Conservation (phyloP, 2,888 invertebrate genomes). For the Lasioglossum oenotherae region DNA sequence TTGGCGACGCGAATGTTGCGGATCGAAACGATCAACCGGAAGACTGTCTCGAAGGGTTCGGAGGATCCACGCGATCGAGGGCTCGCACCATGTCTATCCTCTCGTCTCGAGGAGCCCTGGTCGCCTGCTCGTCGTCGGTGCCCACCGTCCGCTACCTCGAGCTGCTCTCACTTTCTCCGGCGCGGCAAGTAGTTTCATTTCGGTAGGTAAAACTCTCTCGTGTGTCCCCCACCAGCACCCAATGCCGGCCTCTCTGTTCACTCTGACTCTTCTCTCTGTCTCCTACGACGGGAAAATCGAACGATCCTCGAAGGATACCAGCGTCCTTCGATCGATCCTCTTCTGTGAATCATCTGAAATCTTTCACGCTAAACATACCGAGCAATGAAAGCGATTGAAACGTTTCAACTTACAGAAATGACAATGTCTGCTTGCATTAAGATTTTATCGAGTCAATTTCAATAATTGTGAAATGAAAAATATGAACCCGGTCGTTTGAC, state of each 20-base stretch:
- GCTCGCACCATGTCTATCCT: constrained; percentile 75
- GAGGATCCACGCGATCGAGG: constrained; percentile 70
- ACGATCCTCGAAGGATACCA: constrained; percentile 37
- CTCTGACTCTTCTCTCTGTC: constrained; percentile 51
- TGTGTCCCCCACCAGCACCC: constrained; percentile 60
- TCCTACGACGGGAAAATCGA: constrained; percentile 44
- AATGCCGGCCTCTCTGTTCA: constrained; percentile 40
- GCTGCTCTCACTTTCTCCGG: constrained; percentile 82
- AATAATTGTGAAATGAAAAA: too few species aligned
- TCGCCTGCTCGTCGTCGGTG: constrained; percentile 71
- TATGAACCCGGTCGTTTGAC: too few species aligned
- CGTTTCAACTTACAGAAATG: too few species aligned
- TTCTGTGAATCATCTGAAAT: background rate
- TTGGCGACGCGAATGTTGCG: background rate
- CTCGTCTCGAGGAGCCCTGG: constrained; percentile 75
- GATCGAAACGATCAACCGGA: background rate
- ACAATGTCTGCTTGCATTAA: too few species aligned
- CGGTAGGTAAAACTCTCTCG: constrained; percentile 83
- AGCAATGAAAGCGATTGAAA: too few species aligned
- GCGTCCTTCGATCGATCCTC: background rate
- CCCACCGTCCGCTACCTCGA: constrained; percentile 76
- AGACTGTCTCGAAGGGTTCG: constrained; percentile 32
- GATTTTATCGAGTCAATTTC: too few species aligned
- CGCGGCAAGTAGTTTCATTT: constrained; percentile 82
- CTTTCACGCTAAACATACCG: background rate